phyloP scores from a whole-genome alignment of 2,888 invertebrate species.

The Himalopsyche kuldschensis region DNA sequence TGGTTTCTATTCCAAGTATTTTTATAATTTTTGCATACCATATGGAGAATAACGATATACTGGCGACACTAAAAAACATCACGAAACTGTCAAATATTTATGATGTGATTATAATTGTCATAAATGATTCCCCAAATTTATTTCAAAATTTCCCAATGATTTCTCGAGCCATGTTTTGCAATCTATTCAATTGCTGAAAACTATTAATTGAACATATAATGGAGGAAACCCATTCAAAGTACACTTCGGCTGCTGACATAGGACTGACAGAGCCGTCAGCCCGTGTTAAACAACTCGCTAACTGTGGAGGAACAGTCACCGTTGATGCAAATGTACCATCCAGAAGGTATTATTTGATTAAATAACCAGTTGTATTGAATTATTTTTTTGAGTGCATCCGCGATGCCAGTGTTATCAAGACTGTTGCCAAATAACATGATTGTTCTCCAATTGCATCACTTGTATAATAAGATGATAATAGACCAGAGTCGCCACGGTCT shows the following conservation, averaged over 20 bases:
- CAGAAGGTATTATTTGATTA: conserved; percentile 55
- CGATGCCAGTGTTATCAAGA: background rate
- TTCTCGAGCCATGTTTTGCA: background rate
- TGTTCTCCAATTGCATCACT: background rate
- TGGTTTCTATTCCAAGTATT: no score
- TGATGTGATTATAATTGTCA: background rate
- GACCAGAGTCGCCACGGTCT: no score
- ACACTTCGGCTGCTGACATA: conserved; percentile 45
- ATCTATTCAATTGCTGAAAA: background rate
- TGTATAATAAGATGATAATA: no score
- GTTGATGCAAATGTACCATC: conserved; percentile 75
- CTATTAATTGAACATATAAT: background rate
- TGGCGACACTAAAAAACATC: background rate
- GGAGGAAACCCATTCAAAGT: conserved; percentile 37
- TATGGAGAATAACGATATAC: background rate
- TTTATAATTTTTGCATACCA: no score
- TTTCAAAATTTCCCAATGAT: background rate
- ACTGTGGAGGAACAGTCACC: conserved; percentile 69
- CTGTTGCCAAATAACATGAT: background rate
- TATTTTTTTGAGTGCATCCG: background rate
- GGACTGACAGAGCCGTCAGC: conserved; percentile 42
- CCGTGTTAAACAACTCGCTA: conserved; percentile 57
- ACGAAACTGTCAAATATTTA: background rate
- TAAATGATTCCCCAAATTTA: background rate
- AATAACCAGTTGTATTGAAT: background rate